phyloP scores from a whole-genome alignment of 1,140 invertebrate species.

The Euborellia annulipes region DNA sequence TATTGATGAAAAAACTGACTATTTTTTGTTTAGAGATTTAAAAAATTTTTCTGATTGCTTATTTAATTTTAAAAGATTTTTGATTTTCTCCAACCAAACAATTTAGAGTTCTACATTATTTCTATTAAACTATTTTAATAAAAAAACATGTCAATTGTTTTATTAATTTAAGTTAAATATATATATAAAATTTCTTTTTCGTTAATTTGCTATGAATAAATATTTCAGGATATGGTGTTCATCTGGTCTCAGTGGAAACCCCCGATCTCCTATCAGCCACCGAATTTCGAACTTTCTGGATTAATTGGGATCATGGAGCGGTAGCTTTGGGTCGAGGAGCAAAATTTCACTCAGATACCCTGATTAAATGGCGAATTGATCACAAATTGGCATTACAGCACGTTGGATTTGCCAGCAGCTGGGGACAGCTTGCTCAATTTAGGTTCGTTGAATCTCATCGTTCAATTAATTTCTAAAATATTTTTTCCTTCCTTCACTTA shows the following conservation, averaged over 20 bases:
- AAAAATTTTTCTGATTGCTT: too few relatives aligned
- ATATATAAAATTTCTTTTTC: neutral
- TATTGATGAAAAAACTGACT: too few relatives aligned
- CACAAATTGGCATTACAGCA: slow-evolving; percentile 36
- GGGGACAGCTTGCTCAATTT: slow-evolving; percentile 42
- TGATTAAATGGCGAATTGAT: slow-evolving; percentile 37
- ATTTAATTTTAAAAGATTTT: too few relatives aligned
- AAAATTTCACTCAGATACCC: slow-evolving; percentile 28
- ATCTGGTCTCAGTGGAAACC: slow-evolving; percentile 34
- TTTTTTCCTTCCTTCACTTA: neutral
- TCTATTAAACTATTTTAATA: too few relatives aligned
- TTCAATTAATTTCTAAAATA: too few relatives aligned
- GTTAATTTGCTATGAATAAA: neutral
- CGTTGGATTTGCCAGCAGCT: slow-evolving; percentile 40
- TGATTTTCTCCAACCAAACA: too few relatives aligned
- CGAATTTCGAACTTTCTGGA: slow-evolving; percentile 39
- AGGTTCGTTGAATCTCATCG: too few relatives aligned
- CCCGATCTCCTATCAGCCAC: slow-evolving; percentile 31
- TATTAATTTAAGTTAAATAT: neutral
- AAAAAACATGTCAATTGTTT: slow-evolving; percentile 1
- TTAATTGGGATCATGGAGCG: slow-evolving; percentile 38
- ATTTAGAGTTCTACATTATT: too few relatives aligned
- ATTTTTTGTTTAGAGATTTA: too few relatives aligned
- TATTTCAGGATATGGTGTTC: slow-evolving; percentile 36
- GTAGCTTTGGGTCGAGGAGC: slow-evolving; percentile 37